Base-by-base conservation (phyloP, 1,140 invertebrate genomes). In the Venustaconcha ellipsiformis region DNA sequence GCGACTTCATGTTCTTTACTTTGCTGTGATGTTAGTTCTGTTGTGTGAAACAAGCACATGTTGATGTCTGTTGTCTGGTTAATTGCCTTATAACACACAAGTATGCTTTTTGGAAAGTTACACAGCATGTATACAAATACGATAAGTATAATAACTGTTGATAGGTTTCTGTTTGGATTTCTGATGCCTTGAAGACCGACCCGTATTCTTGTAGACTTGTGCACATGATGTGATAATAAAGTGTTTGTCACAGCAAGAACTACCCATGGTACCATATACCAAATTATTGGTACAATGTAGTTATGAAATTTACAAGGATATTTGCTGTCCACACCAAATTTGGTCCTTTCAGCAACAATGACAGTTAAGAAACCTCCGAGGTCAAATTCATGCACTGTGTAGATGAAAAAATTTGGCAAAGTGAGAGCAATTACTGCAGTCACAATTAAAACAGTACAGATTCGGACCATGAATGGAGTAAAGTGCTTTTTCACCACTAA, bases 251-350 rank as follows among this genome's bases (percentile, higher is more conserved):
- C 57, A n/a, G 80, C 70, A 13, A 83, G 67, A 20, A 80, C 14
- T 13, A 78, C 17, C 72, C 79, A 81, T 8, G 82, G 82, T 57
- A 78, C n/a, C 20, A 81, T 80, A 72, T 83, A 83, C 80, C 82
- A 83, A 17, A 76, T 26, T 14, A 83, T 55, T 5, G 82, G 82
- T 8, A 83, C 57, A 14, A 83, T 18, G 68, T 80, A 83, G 70
- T 78, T 69, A 59, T 81, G 75, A 65, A 76, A 83, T 17, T 65
- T 57, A 70, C 80, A 76, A 20, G 74, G 76, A 63, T 81, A 83
- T 3, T 74, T 60, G 26, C 72, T 69, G 57, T 60, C 57, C 18
- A 76, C 59, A 20, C 76, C 75, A 48, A 74, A 71, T 20, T 56
- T 57, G 37, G 70, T 76, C 63, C 72, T 55, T 37, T 70, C 56